These are phyloP conservation scores for Hesperia comma DNA, from an alignment of 2,888 invertebrate species.

Conservation along the genomic window DNA sequence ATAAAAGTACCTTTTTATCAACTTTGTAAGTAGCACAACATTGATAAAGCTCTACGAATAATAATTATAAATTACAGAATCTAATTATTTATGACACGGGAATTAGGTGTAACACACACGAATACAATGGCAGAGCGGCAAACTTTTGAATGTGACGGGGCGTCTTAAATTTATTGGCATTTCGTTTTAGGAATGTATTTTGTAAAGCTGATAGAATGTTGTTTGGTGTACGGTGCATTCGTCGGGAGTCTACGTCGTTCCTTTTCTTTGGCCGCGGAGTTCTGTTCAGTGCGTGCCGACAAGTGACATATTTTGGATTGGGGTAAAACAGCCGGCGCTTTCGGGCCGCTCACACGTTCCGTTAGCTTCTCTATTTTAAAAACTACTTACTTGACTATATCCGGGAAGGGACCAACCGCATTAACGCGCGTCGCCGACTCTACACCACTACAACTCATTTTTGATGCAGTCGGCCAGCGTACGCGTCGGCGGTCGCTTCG, in stretches of 20 bases:
- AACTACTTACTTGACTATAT: constrained; percentile 79
- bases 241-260: constrained; percentile 27
- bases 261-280: constrained; percentile 36
- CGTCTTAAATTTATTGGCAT: constrained; percentile 34
- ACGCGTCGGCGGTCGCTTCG: constrained; percentile 77
- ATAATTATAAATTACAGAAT: constrained; percentile 17
- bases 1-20: constrained; percentile 17
- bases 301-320: constrained; percentile 79
- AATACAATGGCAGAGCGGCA: constrained; percentile 30
- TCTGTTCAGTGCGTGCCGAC: constrained; percentile 54
- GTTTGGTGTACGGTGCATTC: constrained; percentile 33
- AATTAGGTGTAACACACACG: constrained; percentile 19
- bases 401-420: constrained; percentile 81
- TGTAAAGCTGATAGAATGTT: constrained; percentile 31
- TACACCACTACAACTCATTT: constrained; percentile 71
- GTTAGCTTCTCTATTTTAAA: constrained; percentile 83
- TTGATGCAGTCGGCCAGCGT: constrained; percentile 82
- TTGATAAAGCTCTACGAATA: constrained; percentile 29
- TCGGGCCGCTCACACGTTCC: constrained; percentile 81
- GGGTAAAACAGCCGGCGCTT: constrained; percentile 80
- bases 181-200: constrained; percentile 35
- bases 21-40: constrained; percentile 8
- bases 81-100: constrained; percentile 7
- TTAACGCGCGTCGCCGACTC: constrained; percentile 61
- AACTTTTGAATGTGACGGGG: constrained; percentile 30